These are phyloP conservation scores for Ianthella basta DNA, from an alignment of 37 sponge, comb jelly and placozoan genomes.

Conservation along the genomic window DNA sequence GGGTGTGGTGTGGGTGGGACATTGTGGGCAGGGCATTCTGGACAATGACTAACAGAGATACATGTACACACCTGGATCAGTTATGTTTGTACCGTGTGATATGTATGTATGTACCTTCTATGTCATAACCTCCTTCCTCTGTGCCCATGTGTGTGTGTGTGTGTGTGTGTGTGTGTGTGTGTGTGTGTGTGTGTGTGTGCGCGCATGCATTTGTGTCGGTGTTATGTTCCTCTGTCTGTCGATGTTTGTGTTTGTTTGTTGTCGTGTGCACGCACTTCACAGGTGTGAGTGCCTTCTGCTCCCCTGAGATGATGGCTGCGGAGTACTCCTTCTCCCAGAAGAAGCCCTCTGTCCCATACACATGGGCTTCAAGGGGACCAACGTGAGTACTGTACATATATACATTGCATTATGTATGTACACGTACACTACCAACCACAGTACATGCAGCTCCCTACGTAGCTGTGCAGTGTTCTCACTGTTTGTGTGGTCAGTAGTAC, in stretches of 20 bases:
- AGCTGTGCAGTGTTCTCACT: too few species aligned
- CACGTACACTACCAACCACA: too few species aligned
- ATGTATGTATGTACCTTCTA: background rate
- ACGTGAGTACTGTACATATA: slow-evolving; percentile 54
- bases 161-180: too few species aligned
- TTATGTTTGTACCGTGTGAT: too few species aligned
- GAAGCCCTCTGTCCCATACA: slow-evolving; percentile 73
- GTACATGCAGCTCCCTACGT: too few species aligned
- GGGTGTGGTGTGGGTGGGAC: too few species aligned
- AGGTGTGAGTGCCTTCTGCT: slow-evolving; percentile 91
- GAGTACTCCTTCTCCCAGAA: slow-evolving; percentile 75
- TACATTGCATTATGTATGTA: background rate
- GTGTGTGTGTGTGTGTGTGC: too few species aligned
- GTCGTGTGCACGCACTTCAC: background rate
- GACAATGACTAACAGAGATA: too few species aligned
- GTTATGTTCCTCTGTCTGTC: background rate
- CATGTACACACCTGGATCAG: too few species aligned
- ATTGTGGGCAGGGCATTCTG: too few species aligned
- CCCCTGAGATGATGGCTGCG: slow-evolving; percentile 92
- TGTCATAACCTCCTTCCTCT: background rate
- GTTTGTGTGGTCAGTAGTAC: too few species aligned
- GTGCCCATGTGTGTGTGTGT: slow-evolving; percentile 15
- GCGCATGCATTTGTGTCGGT: background rate
- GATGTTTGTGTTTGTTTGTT: background rate
- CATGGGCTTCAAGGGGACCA: slow-evolving; percentile 95